These are phyloP conservation scores for Rhagoletis pomonella DNA, from an alignment of 1,140 invertebrate genomes.

Conservation along the genomic window DNA sequence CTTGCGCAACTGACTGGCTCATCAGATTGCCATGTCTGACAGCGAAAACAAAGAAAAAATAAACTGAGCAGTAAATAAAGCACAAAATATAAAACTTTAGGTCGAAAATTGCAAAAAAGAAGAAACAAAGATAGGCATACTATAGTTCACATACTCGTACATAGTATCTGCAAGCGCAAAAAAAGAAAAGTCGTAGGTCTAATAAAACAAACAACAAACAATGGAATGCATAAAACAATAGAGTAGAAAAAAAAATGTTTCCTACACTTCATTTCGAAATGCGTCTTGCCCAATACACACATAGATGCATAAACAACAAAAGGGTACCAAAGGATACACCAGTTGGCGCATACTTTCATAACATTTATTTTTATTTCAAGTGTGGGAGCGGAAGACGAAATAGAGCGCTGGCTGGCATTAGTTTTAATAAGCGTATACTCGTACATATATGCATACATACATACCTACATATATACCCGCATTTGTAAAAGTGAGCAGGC, in stretches of 20 bases:
- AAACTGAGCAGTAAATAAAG: neutral
- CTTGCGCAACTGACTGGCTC: neutral
- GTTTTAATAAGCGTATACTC: neutral
- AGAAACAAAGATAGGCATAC: too few species aligned
- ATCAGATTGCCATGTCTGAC: neutral
- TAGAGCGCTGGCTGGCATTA: neutral
- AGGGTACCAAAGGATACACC: neutral
- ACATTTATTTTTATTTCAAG: slow-evolving; percentile 22
- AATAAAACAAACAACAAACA: neutral
- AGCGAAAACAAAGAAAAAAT: neutral
- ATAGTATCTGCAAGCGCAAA: too few species aligned
- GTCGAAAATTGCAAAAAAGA: neutral
- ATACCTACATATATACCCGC: neutral
- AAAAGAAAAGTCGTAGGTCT: neutral
- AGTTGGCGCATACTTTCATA: neutral
- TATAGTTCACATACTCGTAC: too few species aligned
- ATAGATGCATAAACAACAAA: neutral
- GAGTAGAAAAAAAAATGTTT: neutral
- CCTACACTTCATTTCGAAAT: neutral
- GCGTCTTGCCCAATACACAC: neutral
- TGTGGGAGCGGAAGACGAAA: neutral
- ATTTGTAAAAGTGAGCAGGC: neutral
- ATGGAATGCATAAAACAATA: neutral
- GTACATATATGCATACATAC: neutral
- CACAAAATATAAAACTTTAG: neutral